Evolutionary conservation across 2,113 vertebrate genomes (phyloP).

Genomic region (Apus apus): DNA sequence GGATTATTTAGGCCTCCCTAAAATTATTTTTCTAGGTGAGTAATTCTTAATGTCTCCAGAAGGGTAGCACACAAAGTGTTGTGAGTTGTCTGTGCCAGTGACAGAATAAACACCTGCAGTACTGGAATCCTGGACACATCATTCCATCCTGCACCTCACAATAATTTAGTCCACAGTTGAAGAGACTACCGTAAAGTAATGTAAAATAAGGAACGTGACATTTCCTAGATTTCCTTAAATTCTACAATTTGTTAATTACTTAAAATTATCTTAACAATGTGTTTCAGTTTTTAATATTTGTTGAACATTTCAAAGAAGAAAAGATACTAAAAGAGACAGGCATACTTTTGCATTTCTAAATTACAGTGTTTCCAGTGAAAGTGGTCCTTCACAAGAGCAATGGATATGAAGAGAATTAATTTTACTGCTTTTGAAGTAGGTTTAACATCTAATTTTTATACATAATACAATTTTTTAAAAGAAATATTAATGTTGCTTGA

Average conservation of each 20-base stretch:
- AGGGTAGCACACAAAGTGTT: neutral
- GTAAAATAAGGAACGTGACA: neutral
- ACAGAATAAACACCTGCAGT: neutral
- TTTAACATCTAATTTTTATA: neutral
- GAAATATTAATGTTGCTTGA: neutral
- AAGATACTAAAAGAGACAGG: neutral
- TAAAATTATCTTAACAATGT: neutral
- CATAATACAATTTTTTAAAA: neutral
- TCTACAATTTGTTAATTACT: neutral
- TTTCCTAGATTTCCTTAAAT: neutral
- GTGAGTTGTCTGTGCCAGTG: neutral
- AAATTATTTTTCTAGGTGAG: neutral
- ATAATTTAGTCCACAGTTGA: neutral
- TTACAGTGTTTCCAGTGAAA: neutral
- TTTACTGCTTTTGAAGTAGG: neutral
- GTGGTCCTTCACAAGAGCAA: conserved; percentile 28
- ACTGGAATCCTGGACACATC: neutral
- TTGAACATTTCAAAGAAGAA: neutral
- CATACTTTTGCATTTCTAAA: conserved; percentile 43
- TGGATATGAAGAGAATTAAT: neutral
- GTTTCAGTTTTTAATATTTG: neutral
- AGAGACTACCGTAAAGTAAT: neutral
- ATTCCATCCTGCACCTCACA: neutral
- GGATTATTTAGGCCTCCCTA: neutral
- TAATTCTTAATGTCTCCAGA: neutral